Conservation (phyloP, 2,888 invertebrate genomes). For the Ethmia dodecea region DNA sequence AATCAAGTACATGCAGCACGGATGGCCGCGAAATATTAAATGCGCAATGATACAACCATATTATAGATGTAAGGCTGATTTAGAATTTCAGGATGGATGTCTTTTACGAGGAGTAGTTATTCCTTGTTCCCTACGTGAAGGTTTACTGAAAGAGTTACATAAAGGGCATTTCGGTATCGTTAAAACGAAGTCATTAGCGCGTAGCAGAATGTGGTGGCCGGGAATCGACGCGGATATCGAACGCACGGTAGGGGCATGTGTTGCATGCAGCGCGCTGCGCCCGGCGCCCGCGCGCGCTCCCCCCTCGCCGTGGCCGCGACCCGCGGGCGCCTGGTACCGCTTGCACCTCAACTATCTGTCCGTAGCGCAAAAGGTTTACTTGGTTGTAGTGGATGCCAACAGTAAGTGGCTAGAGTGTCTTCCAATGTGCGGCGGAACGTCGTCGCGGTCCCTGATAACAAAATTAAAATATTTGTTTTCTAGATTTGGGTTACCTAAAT, state of each 20-base stretch:
- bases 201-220: too few species aligned
- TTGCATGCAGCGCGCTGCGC: background rate
- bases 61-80: too few species aligned
- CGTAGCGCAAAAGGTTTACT: background rate
- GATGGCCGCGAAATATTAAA: too few species aligned
- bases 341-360: background rate
- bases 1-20: too few species aligned
- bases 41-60: too few species aligned
- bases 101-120: too few species aligned
- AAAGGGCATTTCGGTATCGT: too few species aligned
- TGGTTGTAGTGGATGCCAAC: background rate
- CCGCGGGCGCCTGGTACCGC: background rate
- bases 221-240: too few species aligned
- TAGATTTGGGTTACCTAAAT: background rate
- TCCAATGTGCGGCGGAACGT: background rate
- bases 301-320: background rate
- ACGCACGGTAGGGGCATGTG: background rate
- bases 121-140: too few species aligned
- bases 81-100: too few species aligned
- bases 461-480: background rate
- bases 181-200: too few species aligned
- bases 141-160: too few species aligned
- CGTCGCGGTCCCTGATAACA: background rate
- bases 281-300: background rate
- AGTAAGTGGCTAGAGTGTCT: background rate